Percentiles rank a stretch among this genome's conserved stretches.
phyloP scores from a whole-genome alignment of 2,888 invertebrate genomes.

The Pandemis heparana region DNA sequence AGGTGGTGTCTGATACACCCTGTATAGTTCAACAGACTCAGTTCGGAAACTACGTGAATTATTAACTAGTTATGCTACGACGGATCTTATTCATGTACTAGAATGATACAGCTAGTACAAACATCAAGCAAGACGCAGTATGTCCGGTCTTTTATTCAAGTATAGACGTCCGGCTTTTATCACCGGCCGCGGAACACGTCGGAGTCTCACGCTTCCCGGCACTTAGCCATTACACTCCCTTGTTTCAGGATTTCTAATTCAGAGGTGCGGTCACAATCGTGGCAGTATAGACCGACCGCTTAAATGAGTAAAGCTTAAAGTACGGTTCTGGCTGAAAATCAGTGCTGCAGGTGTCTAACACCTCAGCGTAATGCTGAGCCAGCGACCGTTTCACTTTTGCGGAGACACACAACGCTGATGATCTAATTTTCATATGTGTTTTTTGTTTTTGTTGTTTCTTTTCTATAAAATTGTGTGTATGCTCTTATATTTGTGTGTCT shows the following conservation, averaged over 20 bases:
- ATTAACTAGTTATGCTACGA: background rate
- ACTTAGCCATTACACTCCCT: conserved; percentile 29
- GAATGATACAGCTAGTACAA: background rate
- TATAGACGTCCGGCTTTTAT: conserved; percentile 32
- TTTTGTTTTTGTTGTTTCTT: no score
- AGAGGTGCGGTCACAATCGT: conserved; percentile 64
- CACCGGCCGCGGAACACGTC: conserved; percentile 1
- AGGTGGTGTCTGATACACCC: no score
- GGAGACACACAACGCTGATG: no score
- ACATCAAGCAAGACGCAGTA: conserved; percentile 24
- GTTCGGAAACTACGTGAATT: background rate
- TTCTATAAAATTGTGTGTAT: no score
- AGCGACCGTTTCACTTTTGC: no score
- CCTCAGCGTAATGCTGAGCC: no score
- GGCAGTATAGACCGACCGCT: no score
- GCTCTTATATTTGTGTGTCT: no score
- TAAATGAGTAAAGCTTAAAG: no score
- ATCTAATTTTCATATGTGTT: no score
- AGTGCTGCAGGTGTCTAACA: no score
- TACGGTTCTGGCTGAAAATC: no score
- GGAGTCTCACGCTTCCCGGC: conserved; percentile 33
- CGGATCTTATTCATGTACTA: background rate
- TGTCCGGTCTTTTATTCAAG: conserved; percentile 39
- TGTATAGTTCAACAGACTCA: background rate
- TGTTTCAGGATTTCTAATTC: conserved; percentile 26